A percentile compares a stretch with the other conserved stretches of the same genome.
Conservation (phyloP, 2,888 invertebrate genomes). For the Tinea semifulvella region DNA sequence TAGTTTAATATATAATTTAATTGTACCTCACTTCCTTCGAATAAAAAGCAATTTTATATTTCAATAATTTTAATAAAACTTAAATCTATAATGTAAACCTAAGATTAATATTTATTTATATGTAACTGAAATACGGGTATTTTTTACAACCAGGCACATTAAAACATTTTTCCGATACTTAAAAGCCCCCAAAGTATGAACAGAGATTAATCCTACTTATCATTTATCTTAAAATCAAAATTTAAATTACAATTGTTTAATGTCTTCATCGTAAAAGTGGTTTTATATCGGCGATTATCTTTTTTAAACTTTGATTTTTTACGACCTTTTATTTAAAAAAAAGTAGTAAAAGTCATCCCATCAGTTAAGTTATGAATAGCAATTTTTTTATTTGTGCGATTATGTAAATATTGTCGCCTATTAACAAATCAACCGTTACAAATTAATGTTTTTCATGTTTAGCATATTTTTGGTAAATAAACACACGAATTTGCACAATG, state of each 20-base stretch:
- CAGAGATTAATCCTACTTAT: slow-evolving; percentile 20
- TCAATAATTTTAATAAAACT: no score
- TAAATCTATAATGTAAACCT: no score
- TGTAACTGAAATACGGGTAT: no score
- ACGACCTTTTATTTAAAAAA: slow-evolving; percentile 46
- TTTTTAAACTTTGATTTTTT: slow-evolving; percentile 29
- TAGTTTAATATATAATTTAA: no score
- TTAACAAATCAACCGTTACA: slow-evolving; percentile 66
- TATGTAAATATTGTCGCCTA: slow-evolving; percentile 48
- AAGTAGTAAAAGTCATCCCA: slow-evolving; percentile 54
- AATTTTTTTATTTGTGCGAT: slow-evolving; percentile 34
- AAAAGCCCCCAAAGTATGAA: slow-evolving; percentile 7
- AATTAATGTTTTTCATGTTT: slow-evolving; percentile 62
- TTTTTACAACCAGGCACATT: no score
- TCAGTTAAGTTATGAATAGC: slow-evolving; percentile 27
- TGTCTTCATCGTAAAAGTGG: slow-evolving; percentile 12
- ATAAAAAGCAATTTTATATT: no score
- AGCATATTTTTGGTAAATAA: slow-evolving; percentile 48
- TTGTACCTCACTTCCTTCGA: no score
- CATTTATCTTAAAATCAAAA: slow-evolving; percentile 17
- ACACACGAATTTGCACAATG: slow-evolving; percentile 43
- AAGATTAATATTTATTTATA: no score
- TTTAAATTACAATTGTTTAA: slow-evolving; percentile 14
- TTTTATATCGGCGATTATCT: slow-evolving; percentile 19
- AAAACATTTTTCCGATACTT: slow-evolving; percentile 21